Base-by-base conservation (phyloP, 2,888 invertebrate species). In the Campoplex capitator region DNA sequence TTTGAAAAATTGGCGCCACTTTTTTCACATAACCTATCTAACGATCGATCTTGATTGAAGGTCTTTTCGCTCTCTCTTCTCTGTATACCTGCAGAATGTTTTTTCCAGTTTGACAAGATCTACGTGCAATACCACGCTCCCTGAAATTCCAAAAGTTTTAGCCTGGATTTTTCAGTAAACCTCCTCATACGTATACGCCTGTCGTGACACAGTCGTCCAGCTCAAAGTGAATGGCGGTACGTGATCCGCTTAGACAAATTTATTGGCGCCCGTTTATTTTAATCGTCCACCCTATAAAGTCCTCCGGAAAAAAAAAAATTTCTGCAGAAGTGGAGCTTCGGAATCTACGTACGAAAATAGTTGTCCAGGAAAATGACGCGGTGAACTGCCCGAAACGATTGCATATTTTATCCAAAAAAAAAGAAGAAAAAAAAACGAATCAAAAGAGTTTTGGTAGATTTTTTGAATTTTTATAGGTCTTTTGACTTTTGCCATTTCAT, bases 191-290 rank as follows among this genome's bases (percentile, higher is more conserved):
- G 65, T 78, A 23, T 68, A 82, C 45, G 45, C 11, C 1, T 45
- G 11, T 11, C 23, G 23, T 45, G 9, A 45, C 77, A 45, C 77
- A 76, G 13, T 67, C 67, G 62, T 45, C 6, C 71, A 51, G 62
- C 78, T 75, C 73, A 45, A 51, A 83, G 83, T 75, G 83, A 85
- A 79, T 82, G 78, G 73, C 70, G 56, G 75, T 42, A 75, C 82
- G 74, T 83, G 85, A 85, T 78, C 78, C 78, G 78, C 56, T 42
- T 78, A 51, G 85, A 78, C 82, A 74, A 70, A 83, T 85, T 85
- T 78, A 85, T 82, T 62, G 83, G 62, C 58, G 48, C 67, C 74
- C 73, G 84, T 83, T n/a, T 70, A 58, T 48, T 75, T 75, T 56
- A 74, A 78, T 74, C 81, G 75, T n/a, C 28, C 23, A 42, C 73